Conservation (phyloP, 2,888 invertebrate species). For the Platerodrilus igneus region DNA sequence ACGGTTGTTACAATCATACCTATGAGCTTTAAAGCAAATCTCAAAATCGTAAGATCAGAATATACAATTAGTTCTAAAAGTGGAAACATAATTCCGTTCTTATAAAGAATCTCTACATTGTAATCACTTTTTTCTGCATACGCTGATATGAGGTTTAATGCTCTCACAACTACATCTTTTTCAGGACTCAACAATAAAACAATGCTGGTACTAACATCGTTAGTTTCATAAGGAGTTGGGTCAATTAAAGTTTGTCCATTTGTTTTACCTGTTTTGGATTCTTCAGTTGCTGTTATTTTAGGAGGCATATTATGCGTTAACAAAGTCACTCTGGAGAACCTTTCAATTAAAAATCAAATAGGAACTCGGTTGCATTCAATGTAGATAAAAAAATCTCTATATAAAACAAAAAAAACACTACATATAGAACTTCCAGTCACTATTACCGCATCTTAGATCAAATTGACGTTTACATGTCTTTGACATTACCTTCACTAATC, state of each 20-base stretch:
- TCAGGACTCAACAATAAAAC: slow-evolving; percentile 12
- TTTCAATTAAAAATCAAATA: too few species aligned
- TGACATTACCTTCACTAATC: too few species aligned
- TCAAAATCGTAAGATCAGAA: slow-evolving; percentile 8
- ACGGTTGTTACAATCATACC: slow-evolving; percentile 10
- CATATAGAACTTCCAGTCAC: too few species aligned
- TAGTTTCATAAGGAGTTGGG: slow-evolving; percentile 17
- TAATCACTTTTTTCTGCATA: slow-evolving; percentile 11
- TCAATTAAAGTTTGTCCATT: slow-evolving; percentile 13
- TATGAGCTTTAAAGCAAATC: slow-evolving; percentile 14
- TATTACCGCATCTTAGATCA: too few species aligned
- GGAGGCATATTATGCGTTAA: too few species aligned
- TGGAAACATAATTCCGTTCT: slow-evolving; percentile 11
- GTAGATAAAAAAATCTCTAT: too few species aligned
- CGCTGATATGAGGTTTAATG: slow-evolving; percentile 9
- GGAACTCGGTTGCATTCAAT: too few species aligned
- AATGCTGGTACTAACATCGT: slow-evolving; percentile 18
- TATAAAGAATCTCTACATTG: slow-evolving; percentile 12
- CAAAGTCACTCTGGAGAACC: too few species aligned
- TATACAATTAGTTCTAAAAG: slow-evolving; percentile 7
- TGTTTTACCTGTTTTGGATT: too few species aligned
- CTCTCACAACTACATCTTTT: slow-evolving; percentile 12
- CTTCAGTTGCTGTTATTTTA: too few species aligned
- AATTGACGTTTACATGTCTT: too few species aligned
- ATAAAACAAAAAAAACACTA: too few species aligned